A percentile compares a stretch with the other conserved stretches of the same genome.
Evolutionary conservation across 1,140 invertebrate genomes (phyloP).

Genomic region (Penaeus japonicus): DNA sequence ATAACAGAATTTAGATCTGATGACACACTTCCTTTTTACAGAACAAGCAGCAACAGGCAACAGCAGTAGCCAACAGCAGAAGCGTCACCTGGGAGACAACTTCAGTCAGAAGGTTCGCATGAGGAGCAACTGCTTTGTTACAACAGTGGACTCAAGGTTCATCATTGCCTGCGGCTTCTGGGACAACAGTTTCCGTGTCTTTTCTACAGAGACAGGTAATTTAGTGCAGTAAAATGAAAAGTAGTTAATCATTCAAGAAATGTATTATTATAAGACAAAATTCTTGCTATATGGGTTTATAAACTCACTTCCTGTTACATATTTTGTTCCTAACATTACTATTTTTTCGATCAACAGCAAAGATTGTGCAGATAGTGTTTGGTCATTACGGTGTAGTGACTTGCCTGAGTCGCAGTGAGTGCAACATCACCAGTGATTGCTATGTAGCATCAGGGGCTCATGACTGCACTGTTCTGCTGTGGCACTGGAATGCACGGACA

Average conservation of each 20-base stretch:
- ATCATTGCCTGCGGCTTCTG: constrained; percentile 99
- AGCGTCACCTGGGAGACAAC: constrained; percentile 93
- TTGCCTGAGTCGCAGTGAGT: constrained; percentile 94
- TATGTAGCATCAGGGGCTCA: constrained; percentile 97
- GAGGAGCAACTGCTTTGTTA: constrained; percentile 93
- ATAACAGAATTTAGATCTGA: background rate
- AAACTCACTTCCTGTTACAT: background rate
- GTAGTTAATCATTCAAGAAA: too few species aligned
- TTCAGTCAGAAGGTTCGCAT: constrained; percentile 95
- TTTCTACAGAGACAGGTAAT: constrained; percentile 92
- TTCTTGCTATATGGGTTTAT: too few species aligned
- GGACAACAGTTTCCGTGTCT: constrained; percentile 98
- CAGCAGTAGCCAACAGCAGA: constrained; percentile 63
- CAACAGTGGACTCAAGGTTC: constrained; percentile 88
- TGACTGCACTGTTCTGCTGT: constrained; percentile 96
- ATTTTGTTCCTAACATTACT: constrained; percentile 26
- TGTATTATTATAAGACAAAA: too few species aligned
- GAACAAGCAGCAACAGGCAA: constrained; percentile 55
- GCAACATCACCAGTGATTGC: constrained; percentile 97
- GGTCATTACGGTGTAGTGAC: constrained; percentile 99
- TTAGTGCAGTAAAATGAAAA: too few species aligned
- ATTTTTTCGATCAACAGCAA: constrained; percentile 73
- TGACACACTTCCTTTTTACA: constrained; percentile 60
- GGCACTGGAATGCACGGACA: constrained; percentile 97
- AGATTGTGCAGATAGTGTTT: constrained; percentile 97